phyloP scores from a whole-genome alignment of 2,888 invertebrate species.

The Cremastinae sp. region DNA sequence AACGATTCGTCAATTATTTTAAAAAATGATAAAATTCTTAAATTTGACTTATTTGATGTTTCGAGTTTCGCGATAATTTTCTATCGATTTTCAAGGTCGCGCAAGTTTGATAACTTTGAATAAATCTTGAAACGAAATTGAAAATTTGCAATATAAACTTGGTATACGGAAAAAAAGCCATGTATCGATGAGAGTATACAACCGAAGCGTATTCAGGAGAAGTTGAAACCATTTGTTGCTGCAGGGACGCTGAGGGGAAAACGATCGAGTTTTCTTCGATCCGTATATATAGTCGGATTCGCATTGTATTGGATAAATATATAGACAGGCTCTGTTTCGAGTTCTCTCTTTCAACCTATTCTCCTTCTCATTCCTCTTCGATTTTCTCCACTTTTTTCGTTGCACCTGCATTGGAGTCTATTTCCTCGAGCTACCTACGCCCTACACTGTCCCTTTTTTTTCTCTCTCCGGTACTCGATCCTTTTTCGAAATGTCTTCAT shows the following conservation, averaged over 20 bases:
- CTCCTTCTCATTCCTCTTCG: conserved; percentile 45
- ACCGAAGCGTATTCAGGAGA: conserved; percentile 27
- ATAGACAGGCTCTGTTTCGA: conserved; percentile 18
- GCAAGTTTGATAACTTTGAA: neutral
- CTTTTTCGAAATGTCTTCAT: conserved; percentile 38
- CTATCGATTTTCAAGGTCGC: no score
- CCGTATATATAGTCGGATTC: neutral
- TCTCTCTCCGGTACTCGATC: no score
- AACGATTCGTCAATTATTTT: no score
- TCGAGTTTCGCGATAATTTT: no score
- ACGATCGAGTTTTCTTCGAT: conserved; percentile 24
- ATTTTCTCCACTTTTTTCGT: conserved; percentile 46
- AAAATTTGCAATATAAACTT: neutral
- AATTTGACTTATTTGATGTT: no score
- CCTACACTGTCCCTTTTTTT: no score
- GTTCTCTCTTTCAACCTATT: conserved; percentile 30
- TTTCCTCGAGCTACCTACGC: conserved; percentile 38
- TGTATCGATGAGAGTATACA: conserved; percentile 10
- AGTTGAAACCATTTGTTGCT: conserved; percentile 59
- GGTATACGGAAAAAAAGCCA: conserved; percentile 11
- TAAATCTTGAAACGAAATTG: conserved; percentile 11
- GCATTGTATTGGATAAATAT: neutral
- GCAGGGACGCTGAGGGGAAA: conserved; percentile 47
- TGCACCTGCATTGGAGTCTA: conserved; percentile 57
- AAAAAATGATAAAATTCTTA: no score